A percentile compares a stretch with the other conserved stretches of the same genome.
These are phyloP conservation scores for Colletes latitarsis DNA, from an alignment of 1,140 invertebrate genomes.

Conservation along the genomic window DNA sequence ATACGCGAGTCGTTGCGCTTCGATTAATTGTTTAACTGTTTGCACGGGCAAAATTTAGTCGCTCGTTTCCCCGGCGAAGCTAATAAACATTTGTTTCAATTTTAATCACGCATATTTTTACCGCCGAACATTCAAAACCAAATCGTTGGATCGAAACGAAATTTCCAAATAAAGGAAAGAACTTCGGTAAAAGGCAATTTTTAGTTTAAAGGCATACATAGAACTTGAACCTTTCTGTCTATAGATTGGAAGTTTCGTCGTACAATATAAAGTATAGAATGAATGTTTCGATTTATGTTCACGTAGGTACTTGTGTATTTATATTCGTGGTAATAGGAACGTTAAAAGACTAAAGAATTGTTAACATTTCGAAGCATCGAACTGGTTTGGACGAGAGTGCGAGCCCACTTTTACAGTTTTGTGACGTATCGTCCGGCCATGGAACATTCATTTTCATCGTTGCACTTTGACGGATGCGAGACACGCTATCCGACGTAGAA, in stretches of 20 bases:
- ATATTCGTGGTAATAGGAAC: too few relatives aligned
- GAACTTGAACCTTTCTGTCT: too few relatives aligned
- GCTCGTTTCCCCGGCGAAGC: background rate
- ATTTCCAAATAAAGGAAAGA: too few relatives aligned
- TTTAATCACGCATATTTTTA: background rate
- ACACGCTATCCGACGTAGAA: conserved; percentile 47
- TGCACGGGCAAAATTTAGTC: conserved; percentile 3
- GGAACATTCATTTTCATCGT: conserved; percentile 51
- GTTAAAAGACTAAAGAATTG: background rate
- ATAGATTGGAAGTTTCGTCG: too few relatives aligned
- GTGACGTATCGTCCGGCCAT: conserved; percentile 22
- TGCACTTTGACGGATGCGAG: conserved; percentile 57
- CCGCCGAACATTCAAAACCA: background rate
- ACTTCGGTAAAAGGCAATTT: too few relatives aligned
- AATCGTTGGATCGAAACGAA: too few relatives aligned
- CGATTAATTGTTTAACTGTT: conserved; percentile 40
- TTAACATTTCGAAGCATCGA: background rate
- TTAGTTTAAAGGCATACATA: too few relatives aligned
- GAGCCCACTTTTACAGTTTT: background rate
- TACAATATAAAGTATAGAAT: too few relatives aligned
- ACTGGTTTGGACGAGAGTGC: background rate
- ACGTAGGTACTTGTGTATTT: too few relatives aligned
- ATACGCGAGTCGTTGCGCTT: background rate
- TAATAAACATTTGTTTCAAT: background rate
- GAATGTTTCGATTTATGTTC: too few relatives aligned